A percentile compares a stretch with the other conserved stretches of the same genome.
These are phyloP conservation scores for Folsomia manolachei DNA, from an alignment of 2,888 invertebrate species.

Conservation along the genomic window DNA sequence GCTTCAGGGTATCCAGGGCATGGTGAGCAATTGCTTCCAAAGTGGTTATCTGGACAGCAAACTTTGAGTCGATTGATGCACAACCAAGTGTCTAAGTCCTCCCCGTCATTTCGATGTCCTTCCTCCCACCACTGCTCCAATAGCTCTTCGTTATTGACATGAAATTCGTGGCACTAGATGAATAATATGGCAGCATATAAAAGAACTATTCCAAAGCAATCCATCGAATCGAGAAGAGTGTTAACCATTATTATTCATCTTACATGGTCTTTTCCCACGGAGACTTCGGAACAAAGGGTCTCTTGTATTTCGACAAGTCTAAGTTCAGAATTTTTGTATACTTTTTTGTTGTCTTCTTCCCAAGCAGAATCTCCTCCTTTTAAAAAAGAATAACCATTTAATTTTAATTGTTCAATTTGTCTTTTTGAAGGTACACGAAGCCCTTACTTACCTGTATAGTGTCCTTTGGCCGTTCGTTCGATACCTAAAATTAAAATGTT, in stretches of 20 bases:
- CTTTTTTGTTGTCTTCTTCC: conserved; percentile 82
- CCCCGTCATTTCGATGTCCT: conserved; percentile 59
- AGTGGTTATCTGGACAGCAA: conserved; percentile 83
- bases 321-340: conserved; percentile 82
- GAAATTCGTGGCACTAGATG: conserved; percentile 72
- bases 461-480: conserved; percentile 75
- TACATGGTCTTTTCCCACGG: conserved; percentile 64
- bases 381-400: too few species aligned
- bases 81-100: conserved; percentile 69
- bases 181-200: neutral
- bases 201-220: neutral
- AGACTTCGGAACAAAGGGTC: conserved; percentile 72
- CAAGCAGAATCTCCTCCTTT: conserved; percentile 90
- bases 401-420: neutral
- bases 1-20: conserved; percentile 72
- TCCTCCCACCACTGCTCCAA: conserved; percentile 89
- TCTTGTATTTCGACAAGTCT: conserved; percentile 89
- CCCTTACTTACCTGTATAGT: conserved; percentile 68
- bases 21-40: conserved; percentile 73
- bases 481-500: too few species aligned
- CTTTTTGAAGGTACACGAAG: too few species aligned
- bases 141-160: conserved; percentile 75
- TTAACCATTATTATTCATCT: conserved; percentile 17
- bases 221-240: neutral
- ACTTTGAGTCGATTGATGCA: conserved; percentile 73